Evolutionary conservation across 2,888 invertebrate species (phyloP), one percentile per base, ranked within the genome.

Genomic region (Drosophila kambysellisi): DNA sequence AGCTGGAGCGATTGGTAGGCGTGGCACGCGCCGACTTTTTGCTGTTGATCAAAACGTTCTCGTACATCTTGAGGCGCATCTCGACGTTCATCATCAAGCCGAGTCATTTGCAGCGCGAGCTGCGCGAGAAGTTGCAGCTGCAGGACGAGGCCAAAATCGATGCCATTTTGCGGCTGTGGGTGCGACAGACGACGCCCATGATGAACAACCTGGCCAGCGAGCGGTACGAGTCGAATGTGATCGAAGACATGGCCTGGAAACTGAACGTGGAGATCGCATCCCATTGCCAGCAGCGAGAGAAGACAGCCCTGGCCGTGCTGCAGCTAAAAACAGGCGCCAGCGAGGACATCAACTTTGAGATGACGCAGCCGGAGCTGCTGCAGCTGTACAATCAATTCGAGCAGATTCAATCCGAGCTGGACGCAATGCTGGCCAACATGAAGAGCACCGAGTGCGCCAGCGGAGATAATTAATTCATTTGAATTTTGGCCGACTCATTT

Each of bases 231-330:
- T 91, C 92, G 29, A 93, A 94, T 84, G 93, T 94, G 83, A 90
- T 95, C 39, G 93, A 94, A 60, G 93, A 94, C 78, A 92, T 95
- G 41, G 93, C 93, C 37, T 95, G 95, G 95, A 94, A 95, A 70
- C 82, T 95, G 3, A 94, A 94, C 85, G 92, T 95, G 30, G 94
- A 94, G 87, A 92, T 93, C 37, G 93, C 94, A 7, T 94, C 94
- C 4, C 93, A 94, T 66, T 91, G 93, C 39, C 92, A 93, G 66
- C 92, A 93, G 59, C 93, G 94, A 66, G 93, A 94, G 74, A 93
- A 93, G 46, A 89, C 92, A 2, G 94, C 94, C 0, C 90, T 94
- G 52, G 94, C 94, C 5, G 92, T 94, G 35, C 80, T 95, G 17
- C 94, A 95, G 73, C 89, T 95, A 3, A 93, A 90, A 58, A 93